phyloP scores from a whole-genome alignment of 2,797 vertebrate genomes.

The Onychomys arenicola region DNA sequence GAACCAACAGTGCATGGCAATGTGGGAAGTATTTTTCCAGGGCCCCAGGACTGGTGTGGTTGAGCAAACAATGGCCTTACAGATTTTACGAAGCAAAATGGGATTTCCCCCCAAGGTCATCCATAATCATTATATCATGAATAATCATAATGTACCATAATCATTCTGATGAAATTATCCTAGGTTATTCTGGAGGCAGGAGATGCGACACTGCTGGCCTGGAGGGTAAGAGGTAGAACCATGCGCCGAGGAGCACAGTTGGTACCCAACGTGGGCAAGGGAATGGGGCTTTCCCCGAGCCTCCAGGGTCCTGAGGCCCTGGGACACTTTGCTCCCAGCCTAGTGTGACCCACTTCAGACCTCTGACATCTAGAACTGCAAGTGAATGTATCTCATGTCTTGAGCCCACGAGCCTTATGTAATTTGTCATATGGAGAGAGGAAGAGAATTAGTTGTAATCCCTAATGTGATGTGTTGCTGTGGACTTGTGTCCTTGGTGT shows the following conservation, averaged over 20 bases:
- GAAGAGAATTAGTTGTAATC: neutral
- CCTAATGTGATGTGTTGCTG: neutral
- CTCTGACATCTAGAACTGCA: neutral
- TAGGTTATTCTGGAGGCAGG: neutral
- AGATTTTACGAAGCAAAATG: neutral
- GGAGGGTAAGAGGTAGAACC: neutral
- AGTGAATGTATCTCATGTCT: neutral
- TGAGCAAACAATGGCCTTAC: neutral
- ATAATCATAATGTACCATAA: neutral
- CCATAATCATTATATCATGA: neutral
- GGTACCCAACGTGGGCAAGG: neutral
- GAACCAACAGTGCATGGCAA: rapidly evolving
- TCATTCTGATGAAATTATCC: neutral
- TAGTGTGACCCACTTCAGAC: neutral
- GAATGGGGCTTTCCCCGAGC: neutral
- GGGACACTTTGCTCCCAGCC: neutral
- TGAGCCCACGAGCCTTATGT: neutral
- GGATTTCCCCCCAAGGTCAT: neutral
- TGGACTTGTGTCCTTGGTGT: neutral
- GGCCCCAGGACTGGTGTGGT: neutral
- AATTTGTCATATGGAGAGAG: neutral
- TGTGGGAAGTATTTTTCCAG: neutral
- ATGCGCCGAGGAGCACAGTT: no score
- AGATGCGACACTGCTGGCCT: neutral
- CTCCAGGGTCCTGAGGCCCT: neutral